phyloP scores from a whole-genome alignment of 2,113 vertebrate genomes.

The Jacana jacana region DNA sequence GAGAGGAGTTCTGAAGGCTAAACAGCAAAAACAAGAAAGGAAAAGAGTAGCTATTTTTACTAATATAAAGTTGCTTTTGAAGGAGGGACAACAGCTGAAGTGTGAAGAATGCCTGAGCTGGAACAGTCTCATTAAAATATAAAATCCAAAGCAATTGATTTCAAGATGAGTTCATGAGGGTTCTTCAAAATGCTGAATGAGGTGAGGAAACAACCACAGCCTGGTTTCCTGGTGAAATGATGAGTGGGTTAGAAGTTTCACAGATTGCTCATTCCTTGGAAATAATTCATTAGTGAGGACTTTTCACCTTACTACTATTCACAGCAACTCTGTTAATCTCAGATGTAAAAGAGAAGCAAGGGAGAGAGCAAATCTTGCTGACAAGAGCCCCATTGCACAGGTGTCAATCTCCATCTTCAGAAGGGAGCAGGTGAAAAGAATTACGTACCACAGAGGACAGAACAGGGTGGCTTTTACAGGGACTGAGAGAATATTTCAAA shows the following conservation, averaged over 20 bases:
- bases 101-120: neutral
- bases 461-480: neutral
- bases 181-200: neutral
- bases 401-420: neutral
- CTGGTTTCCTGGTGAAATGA: neutral
- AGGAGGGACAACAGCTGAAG: neutral
- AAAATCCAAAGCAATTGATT: neutral
- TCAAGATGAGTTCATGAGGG: neutral
- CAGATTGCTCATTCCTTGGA: neutral
- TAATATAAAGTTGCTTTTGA: neutral
- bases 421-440: neutral
- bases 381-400: neutral
- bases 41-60: neutral
- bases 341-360: neutral
- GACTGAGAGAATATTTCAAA: neutral
- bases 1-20: neutral
- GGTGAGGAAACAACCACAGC: neutral
- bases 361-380: neutral
- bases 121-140: neutral
- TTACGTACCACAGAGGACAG: neutral
- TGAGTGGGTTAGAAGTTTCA: neutral
- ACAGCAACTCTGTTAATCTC: neutral
- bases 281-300: neutral
- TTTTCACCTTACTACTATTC: conserved; percentile 30
- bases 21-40: neutral